Percentiles rank a stretch among this genome's conserved stretches.
phyloP scores from a whole-genome alignment of 2,797 vertebrate genomes.

The Limosa lapponica region DNA sequence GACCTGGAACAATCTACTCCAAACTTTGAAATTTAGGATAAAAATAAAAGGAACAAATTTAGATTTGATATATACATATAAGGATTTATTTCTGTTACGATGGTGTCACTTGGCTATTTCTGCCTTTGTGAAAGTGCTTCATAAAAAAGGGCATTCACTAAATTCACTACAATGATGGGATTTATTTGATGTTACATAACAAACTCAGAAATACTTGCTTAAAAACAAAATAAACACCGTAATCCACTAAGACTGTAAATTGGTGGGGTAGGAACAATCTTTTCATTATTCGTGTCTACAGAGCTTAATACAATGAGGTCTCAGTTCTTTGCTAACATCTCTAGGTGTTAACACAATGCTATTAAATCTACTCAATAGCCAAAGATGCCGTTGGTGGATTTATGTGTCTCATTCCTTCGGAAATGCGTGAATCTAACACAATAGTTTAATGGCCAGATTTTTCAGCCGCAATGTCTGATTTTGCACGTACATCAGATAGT shows the following conservation, averaged over 20 bases:
- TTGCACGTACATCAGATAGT: slow-evolving; percentile 60
- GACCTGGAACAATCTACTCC: not conserved
- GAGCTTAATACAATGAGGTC: slow-evolving; percentile 46
- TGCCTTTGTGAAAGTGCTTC: not conserved
- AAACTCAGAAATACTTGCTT: slow-evolving; percentile 32
- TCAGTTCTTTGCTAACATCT: slow-evolving; percentile 43
- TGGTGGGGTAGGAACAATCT: slow-evolving; percentile 58
- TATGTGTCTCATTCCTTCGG: slow-evolving; percentile 48
- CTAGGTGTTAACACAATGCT: slow-evolving; percentile 69
- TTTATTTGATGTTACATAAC: slow-evolving; percentile 43
- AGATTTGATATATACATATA: not conserved
- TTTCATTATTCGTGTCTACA: slow-evolving; percentile 40
- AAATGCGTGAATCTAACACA: slow-evolving; percentile 27
- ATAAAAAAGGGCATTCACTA: not conserved
- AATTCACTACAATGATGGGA: not conserved
- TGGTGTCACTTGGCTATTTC: not conserved
- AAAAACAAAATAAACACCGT: slow-evolving; percentile 46
- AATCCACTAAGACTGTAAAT: slow-evolving; percentile 58
- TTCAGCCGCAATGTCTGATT: slow-evolving; percentile 46
- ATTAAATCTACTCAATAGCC: slow-evolving; percentile 56
- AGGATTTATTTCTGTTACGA: not conserved
- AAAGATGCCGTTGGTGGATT: slow-evolving; percentile 50
- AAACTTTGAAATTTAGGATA: not conserved
- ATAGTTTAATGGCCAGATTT: slow-evolving; percentile 48
- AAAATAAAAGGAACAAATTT: not conserved